Conservation (phyloP, 64 coral and sea anemone genomes). For the Montipora foliosa region DNA sequence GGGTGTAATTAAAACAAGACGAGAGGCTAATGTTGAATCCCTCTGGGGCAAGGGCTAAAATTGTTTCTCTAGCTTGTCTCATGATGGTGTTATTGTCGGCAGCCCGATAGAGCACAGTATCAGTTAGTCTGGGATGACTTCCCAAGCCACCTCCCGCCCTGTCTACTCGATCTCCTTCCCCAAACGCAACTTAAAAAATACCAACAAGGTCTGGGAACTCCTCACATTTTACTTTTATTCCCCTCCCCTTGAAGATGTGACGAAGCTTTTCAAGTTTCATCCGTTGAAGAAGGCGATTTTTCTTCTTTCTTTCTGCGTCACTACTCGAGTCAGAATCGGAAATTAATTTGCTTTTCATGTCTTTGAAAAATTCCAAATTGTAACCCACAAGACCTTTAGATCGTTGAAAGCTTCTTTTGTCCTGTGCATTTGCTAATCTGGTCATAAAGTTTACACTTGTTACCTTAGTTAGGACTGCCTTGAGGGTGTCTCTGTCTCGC, state of each 20-base stretch:
- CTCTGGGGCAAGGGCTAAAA: no score
- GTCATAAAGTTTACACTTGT: constrained; percentile 34
- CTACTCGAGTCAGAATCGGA: neutral
- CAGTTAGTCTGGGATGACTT: constrained; percentile 56
- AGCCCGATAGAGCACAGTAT: constrained; percentile 25
- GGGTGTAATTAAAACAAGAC: no score
- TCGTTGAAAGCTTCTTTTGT: constrained; percentile 35
- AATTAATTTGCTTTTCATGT: neutral
- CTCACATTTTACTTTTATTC: constrained; percentile 51
- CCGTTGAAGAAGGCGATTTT: neutral
- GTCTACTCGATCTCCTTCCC: neutral
- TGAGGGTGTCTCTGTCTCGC: constrained; percentile 60
- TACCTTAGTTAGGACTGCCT: constrained; percentile 62
- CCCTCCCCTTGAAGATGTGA: constrained; percentile 45
- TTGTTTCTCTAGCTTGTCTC: no score
- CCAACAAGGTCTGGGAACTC: constrained; percentile 63
- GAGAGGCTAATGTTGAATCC: no score
- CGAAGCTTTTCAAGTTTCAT: constrained; percentile 10
- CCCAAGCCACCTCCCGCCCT: neutral
- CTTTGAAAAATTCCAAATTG: neutral
- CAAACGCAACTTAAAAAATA: constrained; percentile 64
- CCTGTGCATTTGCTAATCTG: constrained; percentile 22
- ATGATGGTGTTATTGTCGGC: neutral
- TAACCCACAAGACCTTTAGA: constrained; percentile 45
- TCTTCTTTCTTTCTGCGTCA: constrained; percentile 15